phyloP scores from a whole-genome alignment of 2,797 vertebrate species.

The Dromococcyx pavoninus region DNA sequence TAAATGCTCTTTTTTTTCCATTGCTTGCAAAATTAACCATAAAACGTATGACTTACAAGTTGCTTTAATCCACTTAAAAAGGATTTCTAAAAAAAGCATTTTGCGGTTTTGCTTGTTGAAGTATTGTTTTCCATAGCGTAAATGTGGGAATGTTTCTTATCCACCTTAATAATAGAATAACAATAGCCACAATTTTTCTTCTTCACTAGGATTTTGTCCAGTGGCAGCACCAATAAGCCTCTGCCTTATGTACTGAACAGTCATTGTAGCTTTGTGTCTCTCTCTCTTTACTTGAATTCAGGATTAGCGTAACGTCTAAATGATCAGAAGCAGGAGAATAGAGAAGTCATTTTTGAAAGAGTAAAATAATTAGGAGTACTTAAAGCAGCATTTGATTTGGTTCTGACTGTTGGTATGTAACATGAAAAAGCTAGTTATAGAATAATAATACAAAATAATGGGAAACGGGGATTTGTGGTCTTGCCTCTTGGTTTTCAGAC shows the following conservation, averaged over 20 bases:
- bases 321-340: not conserved
- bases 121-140: not conserved
- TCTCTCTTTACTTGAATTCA: not conserved
- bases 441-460: no score
- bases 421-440: no score
- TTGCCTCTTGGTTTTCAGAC: not conserved
- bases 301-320: not conserved
- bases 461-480: not conserved
- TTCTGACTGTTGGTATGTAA: not conserved
- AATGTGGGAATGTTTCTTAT: not conserved
- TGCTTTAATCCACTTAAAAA: not conserved
- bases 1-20: not conserved
- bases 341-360: not conserved
- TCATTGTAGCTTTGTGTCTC: not conserved
- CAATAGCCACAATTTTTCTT: not conserved
- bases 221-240: not conserved
- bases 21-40: not conserved
- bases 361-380: not conserved
- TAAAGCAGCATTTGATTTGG: not conserved
- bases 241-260: not conserved
- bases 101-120: not conserved
- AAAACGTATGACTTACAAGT: not conserved
- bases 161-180: not conserved
- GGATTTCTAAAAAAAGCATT: not conserved
- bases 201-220: not conserved